A percentile compares a stretch with the other conserved stretches of the same genome.
Conservation (phyloP, 2,888 invertebrate genomes). For the Coelopa pilipes region DNA sequence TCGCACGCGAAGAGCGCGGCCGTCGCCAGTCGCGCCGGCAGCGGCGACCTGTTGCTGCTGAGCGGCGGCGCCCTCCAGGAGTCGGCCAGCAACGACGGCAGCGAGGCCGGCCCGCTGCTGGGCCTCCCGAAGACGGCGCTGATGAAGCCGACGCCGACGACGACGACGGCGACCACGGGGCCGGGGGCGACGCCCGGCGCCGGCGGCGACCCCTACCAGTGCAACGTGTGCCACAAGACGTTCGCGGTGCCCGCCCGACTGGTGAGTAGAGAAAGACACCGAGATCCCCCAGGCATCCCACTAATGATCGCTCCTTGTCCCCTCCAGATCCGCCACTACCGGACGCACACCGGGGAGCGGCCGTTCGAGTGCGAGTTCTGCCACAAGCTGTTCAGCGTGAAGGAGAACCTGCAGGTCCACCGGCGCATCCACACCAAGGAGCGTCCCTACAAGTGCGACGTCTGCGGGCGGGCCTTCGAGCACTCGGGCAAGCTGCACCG, state of each 20-base stretch:
- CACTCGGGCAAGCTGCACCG: constrained; percentile 90
- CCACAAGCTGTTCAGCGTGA: constrained; percentile 91
- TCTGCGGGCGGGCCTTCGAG: constrained; percentile 89
- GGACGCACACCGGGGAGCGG: constrained; percentile 91
- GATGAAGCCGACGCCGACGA: constrained; percentile 49
- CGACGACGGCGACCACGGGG: too few relatives aligned
- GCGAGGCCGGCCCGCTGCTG: constrained; percentile 52
- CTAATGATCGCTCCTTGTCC: too few relatives aligned
- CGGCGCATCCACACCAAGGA: constrained; percentile 91
- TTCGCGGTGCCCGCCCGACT: constrained; percentile 90
- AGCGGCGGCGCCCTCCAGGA: constrained; percentile 36
- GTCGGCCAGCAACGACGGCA: constrained; percentile 54
- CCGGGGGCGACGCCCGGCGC: constrained; percentile 49
- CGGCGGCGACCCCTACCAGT: constrained; percentile 81
- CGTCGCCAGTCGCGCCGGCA: constrained; percentile 11
- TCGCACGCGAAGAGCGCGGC: constrained; percentile 71
- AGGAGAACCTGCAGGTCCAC: constrained; percentile 91
- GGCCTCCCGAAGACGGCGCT: constrained; percentile 63
- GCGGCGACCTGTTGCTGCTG: constrained; percentile 43
- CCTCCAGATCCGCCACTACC: constrained; percentile 77
- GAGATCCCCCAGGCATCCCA: too few relatives aligned
- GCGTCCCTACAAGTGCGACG: constrained; percentile 88
- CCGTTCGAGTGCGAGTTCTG: constrained; percentile 93
- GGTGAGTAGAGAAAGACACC: constrained; percentile 64
- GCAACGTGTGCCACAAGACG: constrained; percentile 90